Evolutionary conservation across 2,888 invertebrate species (phyloP), one percentile per base, ranked within the genome.

Genomic region (Capitulum mitella): DNA sequence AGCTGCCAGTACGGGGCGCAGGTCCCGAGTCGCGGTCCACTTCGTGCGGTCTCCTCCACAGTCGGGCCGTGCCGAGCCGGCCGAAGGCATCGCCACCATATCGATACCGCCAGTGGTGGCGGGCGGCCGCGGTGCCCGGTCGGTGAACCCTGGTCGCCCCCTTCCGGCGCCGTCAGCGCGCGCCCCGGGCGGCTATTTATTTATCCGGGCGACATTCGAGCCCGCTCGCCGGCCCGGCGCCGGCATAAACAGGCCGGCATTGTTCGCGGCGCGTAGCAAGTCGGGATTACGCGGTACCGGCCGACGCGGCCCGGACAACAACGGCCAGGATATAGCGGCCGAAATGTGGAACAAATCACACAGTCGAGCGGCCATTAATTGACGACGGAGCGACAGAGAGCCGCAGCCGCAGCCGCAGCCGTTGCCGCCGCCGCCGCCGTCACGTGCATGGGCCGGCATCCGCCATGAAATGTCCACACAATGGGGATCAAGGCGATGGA

Each of bases 141-240:
- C 51, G 22, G 19, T 22, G 51, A 22, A 16, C 22, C 51, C 19
- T 3, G 51, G 51, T 22, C 51, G 51, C 51, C 51, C 2, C 22
- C 51, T 51, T 51, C 51, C 51, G 51, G 51, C 22, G n/a, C n/a
- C n/a, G n/a, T n/a, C n/a, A n/a, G n/a, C n/a, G n/a, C n/a, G n/a
- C 51, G 51, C 19, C 22, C 51, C 5, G 51, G 51, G 22, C 51
- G 19, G 51, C 51, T 61, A 61, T 61, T 61, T 61, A 61, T 61
- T 61, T 61, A 61, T 61, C 61, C 32, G 32, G n/a, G 61, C 61
- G 61, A 61, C 61, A 61, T 61, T 61, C 61, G 61, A 61, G 61
- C 61, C n/a, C 61, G 16, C 32, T 16, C n/a, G 61, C 32, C 14
- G 32, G 32, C 32, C 16, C 32, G 61, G 32, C 61, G 61, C 32